Percentiles rank a stretch among this genome's conserved stretches.
phyloP scores from a whole-genome alignment of 1,140 invertebrate species.

The Battus philenor region DNA sequence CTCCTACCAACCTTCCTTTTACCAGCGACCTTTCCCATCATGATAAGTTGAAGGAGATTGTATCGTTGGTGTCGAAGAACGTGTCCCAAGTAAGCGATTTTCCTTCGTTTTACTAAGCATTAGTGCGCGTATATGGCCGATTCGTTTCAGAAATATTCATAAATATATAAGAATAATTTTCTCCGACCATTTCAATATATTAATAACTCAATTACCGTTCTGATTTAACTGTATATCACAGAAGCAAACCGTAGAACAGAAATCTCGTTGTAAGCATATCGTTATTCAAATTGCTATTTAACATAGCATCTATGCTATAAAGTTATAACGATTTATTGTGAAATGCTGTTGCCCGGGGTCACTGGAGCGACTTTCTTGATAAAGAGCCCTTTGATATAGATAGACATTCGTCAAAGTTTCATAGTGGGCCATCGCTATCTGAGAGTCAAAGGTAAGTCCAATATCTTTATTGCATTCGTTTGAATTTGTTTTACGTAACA shows the following conservation, averaged over 20 bases:
- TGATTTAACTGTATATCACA: too few species aligned
- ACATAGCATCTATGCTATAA: neutral
- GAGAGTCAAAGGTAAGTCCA: conserved; percentile 5
- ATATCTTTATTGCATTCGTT: conserved; percentile 1
- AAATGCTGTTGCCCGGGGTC: conserved; percentile 5
- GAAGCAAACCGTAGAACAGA: neutral
- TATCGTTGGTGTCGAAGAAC: too few species aligned
- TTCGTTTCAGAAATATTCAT: too few species aligned
- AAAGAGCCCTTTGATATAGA: conserved; percentile 8
- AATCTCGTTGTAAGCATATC: conserved; percentile 1
- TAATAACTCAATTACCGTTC: too few species aligned
- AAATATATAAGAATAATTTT: too few species aligned
- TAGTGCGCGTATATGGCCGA: too few species aligned
- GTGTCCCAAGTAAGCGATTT: too few species aligned
- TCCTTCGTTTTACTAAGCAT: too few species aligned
- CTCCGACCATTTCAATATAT: too few species aligned
- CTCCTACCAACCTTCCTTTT: too few species aligned
- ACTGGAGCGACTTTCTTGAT: conserved; percentile 17
- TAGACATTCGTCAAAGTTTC: conserved; percentile 7
- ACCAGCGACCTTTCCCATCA: too few species aligned
- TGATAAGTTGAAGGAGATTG: too few species aligned
- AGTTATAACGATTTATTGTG: conserved; percentile 5
- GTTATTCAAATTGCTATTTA: neutral
- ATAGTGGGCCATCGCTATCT: conserved; percentile 4
- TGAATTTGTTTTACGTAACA: conserved; percentile 6